Percentiles rank a stretch among this genome's conserved stretches.
Conservation (phyloP, 2,797 vertebrate genomes). For the Amphiprion clarkii region DNA sequence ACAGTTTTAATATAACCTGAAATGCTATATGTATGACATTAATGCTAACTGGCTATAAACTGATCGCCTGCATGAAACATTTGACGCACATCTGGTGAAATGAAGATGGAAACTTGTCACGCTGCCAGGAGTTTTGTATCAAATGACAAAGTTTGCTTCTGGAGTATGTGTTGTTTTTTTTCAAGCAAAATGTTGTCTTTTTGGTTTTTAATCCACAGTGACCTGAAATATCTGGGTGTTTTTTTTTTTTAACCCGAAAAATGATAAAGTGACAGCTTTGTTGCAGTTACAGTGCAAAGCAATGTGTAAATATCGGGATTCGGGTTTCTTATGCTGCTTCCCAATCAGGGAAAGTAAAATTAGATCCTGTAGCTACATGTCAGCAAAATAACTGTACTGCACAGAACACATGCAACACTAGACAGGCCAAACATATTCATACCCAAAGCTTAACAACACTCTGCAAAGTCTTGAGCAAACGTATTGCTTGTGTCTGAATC, state of each 20-base stretch:
- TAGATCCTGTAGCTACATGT: slow-evolving; percentile 49
- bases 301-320: slow-evolving; percentile 16
- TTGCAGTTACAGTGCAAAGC: slow-evolving; percentile 18
- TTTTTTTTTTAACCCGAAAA: not conserved
- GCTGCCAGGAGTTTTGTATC: slow-evolving; percentile 14
- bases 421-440: slow-evolving; percentile 71
- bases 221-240: not conserved
- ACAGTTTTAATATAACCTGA: not conserved
- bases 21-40: not conserved
- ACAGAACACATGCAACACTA: slow-evolving; percentile 63
- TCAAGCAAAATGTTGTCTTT: not conserved
- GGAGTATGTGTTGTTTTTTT: not conserved
- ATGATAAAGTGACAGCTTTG: not conserved
- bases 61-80: slow-evolving; percentile 4
- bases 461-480: slow-evolving; percentile 80
- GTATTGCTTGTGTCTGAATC: slow-evolving; percentile 79
- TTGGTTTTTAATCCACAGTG: not conserved
- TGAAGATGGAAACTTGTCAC: not conserved
- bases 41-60: not conserved
- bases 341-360: slow-evolving; percentile 47
- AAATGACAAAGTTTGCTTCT: slow-evolving; percentile 21
- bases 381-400: slow-evolving; percentile 68
- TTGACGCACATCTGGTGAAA: slow-evolving; percentile 20
- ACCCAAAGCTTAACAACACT: slow-evolving; percentile 72
- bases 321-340: slow-evolving; percentile 30